phyloP scores from a whole-genome alignment of 2,797 vertebrate genomes.

The Fratercula arctica region DNA sequence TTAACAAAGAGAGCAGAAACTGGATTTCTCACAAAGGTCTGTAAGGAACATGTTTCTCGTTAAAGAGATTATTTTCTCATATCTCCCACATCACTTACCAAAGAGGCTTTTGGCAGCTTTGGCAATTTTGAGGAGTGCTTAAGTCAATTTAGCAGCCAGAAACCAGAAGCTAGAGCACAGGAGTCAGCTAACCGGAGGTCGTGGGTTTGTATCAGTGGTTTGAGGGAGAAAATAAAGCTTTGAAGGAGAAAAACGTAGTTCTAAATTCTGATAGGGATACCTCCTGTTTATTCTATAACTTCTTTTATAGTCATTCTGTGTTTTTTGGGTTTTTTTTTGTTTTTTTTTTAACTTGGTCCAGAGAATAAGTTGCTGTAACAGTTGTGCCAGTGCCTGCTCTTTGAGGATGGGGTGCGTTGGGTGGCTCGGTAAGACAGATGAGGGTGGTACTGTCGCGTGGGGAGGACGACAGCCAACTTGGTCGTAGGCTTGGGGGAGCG shows the following conservation, averaged over 20 bases:
- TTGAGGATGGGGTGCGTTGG: not conserved
- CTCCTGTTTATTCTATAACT: not conserved
- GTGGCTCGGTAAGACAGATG: not conserved
- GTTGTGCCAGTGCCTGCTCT: not conserved
- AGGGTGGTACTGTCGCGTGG: not conserved
- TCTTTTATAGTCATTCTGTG: not conserved
- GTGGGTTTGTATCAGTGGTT: not conserved
- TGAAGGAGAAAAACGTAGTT: not conserved
- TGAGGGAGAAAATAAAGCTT: not conserved
- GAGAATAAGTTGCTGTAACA: not conserved
- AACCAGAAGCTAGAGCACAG: not conserved
- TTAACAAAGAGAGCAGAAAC: not conserved
- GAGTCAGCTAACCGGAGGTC: slow-evolving; percentile 17
- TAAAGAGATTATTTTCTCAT: not conserved
- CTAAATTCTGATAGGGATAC: not conserved
- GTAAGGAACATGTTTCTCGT: not conserved
- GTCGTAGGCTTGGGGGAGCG: rapidly evolving
- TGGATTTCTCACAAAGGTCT: not conserved
- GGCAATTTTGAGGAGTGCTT: not conserved
- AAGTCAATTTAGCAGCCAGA: slow-evolving; percentile 30
- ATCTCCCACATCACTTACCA: not conserved
- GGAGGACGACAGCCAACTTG: rapidly evolving
- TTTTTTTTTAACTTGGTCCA: not conserved
- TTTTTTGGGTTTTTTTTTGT: not conserved
- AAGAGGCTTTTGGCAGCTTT: slow-evolving; percentile 29